phyloP scores from a whole-genome alignment of 2,113 vertebrate species.

The Phalacrocorax pelagicus region DNA sequence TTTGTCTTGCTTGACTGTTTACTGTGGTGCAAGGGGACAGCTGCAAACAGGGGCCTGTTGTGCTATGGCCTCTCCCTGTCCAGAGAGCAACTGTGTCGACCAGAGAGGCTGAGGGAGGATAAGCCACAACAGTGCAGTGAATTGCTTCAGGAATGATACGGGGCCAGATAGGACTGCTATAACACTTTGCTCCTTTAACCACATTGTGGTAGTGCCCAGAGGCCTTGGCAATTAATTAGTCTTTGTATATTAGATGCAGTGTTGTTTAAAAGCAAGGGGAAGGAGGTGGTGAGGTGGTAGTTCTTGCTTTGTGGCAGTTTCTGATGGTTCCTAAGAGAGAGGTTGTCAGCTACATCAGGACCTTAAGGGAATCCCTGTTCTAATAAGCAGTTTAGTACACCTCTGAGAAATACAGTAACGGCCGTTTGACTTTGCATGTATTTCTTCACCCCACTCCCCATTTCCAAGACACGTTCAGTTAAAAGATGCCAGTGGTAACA shows the following conservation, averaged over 20 bases:
- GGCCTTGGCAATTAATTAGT: background rate
- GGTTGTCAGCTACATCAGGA: background rate
- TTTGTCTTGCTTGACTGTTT: background rate
- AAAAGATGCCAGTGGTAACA: background rate
- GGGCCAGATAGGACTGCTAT: fast-evolving
- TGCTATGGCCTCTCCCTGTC: background rate
- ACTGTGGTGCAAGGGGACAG: background rate
- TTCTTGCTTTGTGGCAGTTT: background rate
- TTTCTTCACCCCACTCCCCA: fast-evolving
- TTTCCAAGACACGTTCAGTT: background rate
- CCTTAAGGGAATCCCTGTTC: background rate
- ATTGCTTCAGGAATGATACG: background rate
- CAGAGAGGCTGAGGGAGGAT: background rate
- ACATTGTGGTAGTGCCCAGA: background rate
- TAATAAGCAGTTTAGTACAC: background rate
- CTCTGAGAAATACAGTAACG: background rate
- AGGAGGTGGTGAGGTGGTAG: background rate
- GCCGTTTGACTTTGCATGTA: background rate
- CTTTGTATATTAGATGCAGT: background rate
- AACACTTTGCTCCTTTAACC: background rate
- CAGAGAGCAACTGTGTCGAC: fast-evolving
- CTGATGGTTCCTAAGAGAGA: background rate
- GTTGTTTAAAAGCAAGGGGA: background rate
- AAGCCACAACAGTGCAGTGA: fast-evolving
- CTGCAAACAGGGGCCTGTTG: background rate